phyloP scores from a whole-genome alignment of 2,888 invertebrate genomes.

The Geophilus truncorum region DNA sequence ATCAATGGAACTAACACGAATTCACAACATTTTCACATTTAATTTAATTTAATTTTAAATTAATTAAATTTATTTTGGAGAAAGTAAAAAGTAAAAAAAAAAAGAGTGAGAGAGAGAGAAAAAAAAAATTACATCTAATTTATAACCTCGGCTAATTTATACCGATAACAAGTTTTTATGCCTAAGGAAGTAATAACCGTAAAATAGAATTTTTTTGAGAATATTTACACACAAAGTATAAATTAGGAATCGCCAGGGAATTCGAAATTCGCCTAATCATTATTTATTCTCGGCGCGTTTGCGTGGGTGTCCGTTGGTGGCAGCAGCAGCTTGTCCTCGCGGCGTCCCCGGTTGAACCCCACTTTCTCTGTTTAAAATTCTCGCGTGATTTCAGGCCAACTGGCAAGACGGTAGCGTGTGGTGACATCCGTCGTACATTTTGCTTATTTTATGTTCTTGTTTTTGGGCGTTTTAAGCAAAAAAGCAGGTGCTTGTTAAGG shows the following conservation, averaged over 20 bases:
- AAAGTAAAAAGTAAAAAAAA: too few relatives aligned
- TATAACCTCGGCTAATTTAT: too few relatives aligned
- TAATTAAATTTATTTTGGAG: too few relatives aligned
- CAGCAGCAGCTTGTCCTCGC: background rate
- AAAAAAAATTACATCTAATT: too few relatives aligned
- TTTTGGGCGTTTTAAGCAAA: background rate
- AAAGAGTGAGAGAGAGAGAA: too few relatives aligned
- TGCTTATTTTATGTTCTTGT: background rate
- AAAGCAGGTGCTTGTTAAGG: background rate
- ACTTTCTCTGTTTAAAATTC: conserved; percentile 6
- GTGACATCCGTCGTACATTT: conserved; percentile 11
- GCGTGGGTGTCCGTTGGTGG: background rate
- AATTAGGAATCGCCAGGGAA: background rate
- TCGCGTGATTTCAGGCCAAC: background rate
- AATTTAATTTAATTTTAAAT: too few relatives aligned
- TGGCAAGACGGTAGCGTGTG: conserved; percentile 20
- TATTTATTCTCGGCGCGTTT: background rate
- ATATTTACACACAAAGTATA: too few relatives aligned
- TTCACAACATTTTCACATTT: too few relatives aligned
- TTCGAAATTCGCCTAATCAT: background rate
- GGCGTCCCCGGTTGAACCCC: background rate
- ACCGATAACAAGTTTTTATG: too few relatives aligned
- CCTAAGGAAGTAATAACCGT: too few relatives aligned
- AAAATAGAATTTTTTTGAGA: too few relatives aligned
- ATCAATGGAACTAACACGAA: too few relatives aligned